Base-by-base conservation (phyloP, 2,113 vertebrate species). In the Solea solea region DNA sequence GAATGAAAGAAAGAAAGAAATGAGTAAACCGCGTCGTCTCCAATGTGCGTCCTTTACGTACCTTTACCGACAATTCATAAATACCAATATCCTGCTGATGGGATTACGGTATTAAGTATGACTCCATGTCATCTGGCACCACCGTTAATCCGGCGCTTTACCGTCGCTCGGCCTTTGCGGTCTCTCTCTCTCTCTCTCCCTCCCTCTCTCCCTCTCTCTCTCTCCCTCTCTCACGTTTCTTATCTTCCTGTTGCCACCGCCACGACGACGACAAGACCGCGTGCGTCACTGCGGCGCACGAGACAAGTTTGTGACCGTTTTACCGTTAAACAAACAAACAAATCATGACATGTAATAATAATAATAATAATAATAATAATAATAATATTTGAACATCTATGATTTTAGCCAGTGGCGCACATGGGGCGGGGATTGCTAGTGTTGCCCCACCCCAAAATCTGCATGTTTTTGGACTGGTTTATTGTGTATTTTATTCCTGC, bases 211-310 rank as follows among this genome's bases (percentile, higher is more conserved):
- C 69, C 48, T 46, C 6, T 34, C 34, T 34, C 34, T 34, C 34
- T 34, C 34, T 34, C 44, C 56, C 2, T 41, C 0, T 15, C 49
- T 54, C 45, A 48, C 39, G 65, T 25, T 8, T 46, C 72, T 78
- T 64, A 79, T 88, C 15, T 86, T 85, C 74, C 65, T 83, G 89
- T 34, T 89, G 45, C 69, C 85, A 81, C 56, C 34, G 2, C 1
- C 28, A 13, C 82, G 85, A 90, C 82, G 85, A 90, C 90, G 92
- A 90, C 90, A 91, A 34, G 66, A 14, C 0, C 3, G 40, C 56
- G 51, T 50, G 40, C 10, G 12, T 15, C 70, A 60, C 81, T 86
- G 84, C 75, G 76, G 82, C 13, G 41, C 39, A 44, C 42, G 42
- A 44, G 42, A 44, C 42, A 7, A 44, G 5, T 44, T 44, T 8